These are phyloP conservation scores for Holacanthus passer DNA, from an alignment of 2,113 vertebrate species.

Conservation along the genomic window DNA sequence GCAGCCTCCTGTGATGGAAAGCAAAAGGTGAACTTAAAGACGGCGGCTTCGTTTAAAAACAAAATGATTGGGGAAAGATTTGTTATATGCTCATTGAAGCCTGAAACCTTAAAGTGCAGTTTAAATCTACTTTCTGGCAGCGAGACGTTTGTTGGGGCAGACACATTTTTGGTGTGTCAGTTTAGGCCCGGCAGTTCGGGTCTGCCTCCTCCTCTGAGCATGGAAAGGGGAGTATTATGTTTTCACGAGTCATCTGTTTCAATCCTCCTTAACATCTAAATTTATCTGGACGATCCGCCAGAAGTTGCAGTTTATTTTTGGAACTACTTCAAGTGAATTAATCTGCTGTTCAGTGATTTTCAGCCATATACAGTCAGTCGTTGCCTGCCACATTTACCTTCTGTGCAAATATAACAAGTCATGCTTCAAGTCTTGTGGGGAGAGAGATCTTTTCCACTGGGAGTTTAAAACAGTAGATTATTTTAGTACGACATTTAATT, in stretches of 20 bases:
- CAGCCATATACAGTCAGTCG: slow-evolving; percentile 6
- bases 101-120: neutral
- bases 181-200: slow-evolving; percentile 16
- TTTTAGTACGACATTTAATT: slow-evolving; percentile 16
- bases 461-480: slow-evolving; percentile 21
- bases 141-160: neutral
- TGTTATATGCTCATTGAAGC: neutral
- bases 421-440: slow-evolving; percentile 41
- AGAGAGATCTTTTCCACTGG: slow-evolving; percentile 23
- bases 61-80: neutral
- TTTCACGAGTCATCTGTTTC: slow-evolving; percentile 14
- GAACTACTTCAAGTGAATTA: slow-evolving; percentile 49
- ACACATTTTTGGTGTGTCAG: neutral
- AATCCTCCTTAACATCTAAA: slow-evolving; percentile 22
- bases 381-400: slow-evolving; percentile 31
- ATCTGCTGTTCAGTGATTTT: slow-evolving; percentile 33
- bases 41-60: neutral
- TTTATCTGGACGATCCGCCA: slow-evolving; percentile 20
- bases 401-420: slow-evolving; percentile 51
- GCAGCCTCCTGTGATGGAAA: slow-evolving; percentile 85
- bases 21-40: neutral
- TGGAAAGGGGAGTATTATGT: slow-evolving; percentile 36
- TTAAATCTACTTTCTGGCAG: neutral
- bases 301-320: slow-evolving; percentile 52
- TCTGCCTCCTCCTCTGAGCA: neutral